phyloP scores from a whole-genome alignment of 2,888 invertebrate genomes.

The Oxystoma pomonae region DNA sequence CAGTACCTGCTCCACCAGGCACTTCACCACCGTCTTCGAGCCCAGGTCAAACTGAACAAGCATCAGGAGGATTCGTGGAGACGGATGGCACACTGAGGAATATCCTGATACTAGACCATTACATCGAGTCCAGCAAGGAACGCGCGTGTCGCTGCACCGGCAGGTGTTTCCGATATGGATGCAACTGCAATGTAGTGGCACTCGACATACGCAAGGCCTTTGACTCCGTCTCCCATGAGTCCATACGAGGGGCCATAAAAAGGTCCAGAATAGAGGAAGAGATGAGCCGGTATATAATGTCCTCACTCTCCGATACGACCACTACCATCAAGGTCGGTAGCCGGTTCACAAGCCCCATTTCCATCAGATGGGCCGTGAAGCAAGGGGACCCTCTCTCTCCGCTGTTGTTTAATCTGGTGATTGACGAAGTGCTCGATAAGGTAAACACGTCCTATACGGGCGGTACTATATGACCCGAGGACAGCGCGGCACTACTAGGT shows the following conservation, averaged over 20 bases:
- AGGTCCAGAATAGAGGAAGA: conserved; percentile 15
- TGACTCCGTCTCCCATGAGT: conserved; percentile 26
- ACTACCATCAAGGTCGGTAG: conserved; percentile 19
- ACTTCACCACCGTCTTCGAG: conserved; percentile 20
- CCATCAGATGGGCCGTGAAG: conserved; percentile 35
- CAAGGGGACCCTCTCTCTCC: conserved; percentile 38
- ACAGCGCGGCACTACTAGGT: conserved; percentile 3
- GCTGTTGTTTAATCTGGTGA: conserved; percentile 30
- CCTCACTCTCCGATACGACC: background rate
- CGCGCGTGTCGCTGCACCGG: background rate
- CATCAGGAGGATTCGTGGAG: conserved; percentile 36
- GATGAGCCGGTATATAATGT: conserved; percentile 1
- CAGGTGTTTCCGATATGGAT: background rate
- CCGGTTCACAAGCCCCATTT: conserved; percentile 13
- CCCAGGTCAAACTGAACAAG: conserved; percentile 13
- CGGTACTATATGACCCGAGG: background rate
- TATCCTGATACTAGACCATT: conserved; percentile 30
- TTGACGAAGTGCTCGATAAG: conserved; percentile 30
- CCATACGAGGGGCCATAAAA: conserved; percentile 19
- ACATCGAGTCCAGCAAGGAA: conserved; percentile 4
- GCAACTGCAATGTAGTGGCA: conserved; percentile 13
- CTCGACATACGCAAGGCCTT: conserved; percentile 28
- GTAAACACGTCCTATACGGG: background rate
- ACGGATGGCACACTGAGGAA: conserved; percentile 43
- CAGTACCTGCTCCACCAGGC: conserved; percentile 31